These are phyloP conservation scores for Chorisops tibialis DNA, from an alignment of 2,888 invertebrate genomes.

Conservation along the genomic window DNA sequence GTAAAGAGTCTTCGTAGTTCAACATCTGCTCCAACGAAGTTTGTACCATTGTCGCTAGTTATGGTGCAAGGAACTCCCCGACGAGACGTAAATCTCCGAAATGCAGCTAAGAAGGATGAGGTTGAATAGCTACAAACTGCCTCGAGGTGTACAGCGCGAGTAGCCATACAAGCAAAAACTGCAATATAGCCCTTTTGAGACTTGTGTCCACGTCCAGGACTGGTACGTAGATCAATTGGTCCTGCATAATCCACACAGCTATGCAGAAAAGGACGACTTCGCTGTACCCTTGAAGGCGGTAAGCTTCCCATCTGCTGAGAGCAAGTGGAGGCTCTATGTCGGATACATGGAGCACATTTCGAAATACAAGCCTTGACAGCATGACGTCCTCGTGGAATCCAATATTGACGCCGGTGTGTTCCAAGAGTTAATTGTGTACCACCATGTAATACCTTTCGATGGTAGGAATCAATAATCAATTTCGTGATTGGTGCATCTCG, in stretches of 20 bases:
- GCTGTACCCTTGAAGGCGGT: background rate
- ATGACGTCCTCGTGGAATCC: background rate
- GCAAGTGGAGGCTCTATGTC: background rate
- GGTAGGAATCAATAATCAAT: background rate
- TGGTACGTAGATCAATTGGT: conserved; percentile 29
- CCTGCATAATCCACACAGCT: conserved; percentile 35
- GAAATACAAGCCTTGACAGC: background rate
- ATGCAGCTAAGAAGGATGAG: conserved; percentile 38
- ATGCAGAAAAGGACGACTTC: conserved; percentile 28
- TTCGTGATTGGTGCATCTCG: background rate
- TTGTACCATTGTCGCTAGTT: no score
- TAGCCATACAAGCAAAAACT: conserved; percentile 37
- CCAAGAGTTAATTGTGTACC: no score
- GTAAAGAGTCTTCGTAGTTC: background rate
- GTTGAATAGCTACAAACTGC: conserved; percentile 30
- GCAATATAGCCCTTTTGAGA: conserved; percentile 37
- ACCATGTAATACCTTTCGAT: no score
- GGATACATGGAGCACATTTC: background rate
- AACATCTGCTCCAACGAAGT: no score
- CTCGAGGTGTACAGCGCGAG: conserved; percentile 33
- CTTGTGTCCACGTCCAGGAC: conserved; percentile 29
- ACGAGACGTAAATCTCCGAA: no score
- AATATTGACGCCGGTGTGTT: background rate
- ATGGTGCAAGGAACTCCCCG: conserved; percentile 34
- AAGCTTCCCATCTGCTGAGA: conserved; percentile 10